These are phyloP conservation scores for Chymomyza costata DNA, from an alignment of 1,140 invertebrate species.

Conservation along the genomic window DNA sequence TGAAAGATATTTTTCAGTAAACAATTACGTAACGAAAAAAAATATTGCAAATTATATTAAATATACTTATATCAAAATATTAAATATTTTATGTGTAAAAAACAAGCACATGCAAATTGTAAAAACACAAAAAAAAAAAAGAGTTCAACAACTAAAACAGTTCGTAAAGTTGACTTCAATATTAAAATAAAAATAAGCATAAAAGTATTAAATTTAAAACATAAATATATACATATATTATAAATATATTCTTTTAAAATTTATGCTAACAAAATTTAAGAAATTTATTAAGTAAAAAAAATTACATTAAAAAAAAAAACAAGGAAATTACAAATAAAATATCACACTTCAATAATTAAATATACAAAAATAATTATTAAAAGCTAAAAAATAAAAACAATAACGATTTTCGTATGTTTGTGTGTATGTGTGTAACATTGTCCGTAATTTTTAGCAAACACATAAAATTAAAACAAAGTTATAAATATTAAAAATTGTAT, in stretches of 20 bases:
- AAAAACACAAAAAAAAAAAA: constrained; percentile 16
- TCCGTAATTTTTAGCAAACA: constrained; percentile 68
- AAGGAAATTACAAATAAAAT: constrained; percentile 49
- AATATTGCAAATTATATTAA: constrained; percentile 12
- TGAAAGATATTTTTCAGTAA: background rate
- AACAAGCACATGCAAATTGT: constrained; percentile 20
- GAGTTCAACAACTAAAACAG: background rate
- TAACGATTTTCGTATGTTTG: constrained; percentile 52
- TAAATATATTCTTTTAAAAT: constrained; percentile 73
- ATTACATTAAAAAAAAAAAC: constrained; percentile 25
- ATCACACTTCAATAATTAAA: constrained; percentile 68
- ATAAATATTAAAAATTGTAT: constrained; percentile 37
- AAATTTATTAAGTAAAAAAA: constrained; percentile 6
- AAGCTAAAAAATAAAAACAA: background rate
- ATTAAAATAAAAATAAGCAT: constrained; percentile 10
- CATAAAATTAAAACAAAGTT: constrained; percentile 17
- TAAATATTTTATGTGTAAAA: constrained; percentile 13
- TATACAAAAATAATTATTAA: constrained; percentile 27
- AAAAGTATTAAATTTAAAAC: constrained; percentile 8
- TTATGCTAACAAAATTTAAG: constrained; percentile 37
- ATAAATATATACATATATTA: constrained; percentile 32
- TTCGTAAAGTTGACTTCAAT: constrained; percentile 12
- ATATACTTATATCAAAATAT: constrained; percentile 4
- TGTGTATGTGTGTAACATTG: constrained; percentile 49
- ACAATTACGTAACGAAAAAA: background rate